These are phyloP conservation scores for Sabatieria punctata DNA, from an alignment of 2,888 invertebrate genomes.

Conservation along the genomic window DNA sequence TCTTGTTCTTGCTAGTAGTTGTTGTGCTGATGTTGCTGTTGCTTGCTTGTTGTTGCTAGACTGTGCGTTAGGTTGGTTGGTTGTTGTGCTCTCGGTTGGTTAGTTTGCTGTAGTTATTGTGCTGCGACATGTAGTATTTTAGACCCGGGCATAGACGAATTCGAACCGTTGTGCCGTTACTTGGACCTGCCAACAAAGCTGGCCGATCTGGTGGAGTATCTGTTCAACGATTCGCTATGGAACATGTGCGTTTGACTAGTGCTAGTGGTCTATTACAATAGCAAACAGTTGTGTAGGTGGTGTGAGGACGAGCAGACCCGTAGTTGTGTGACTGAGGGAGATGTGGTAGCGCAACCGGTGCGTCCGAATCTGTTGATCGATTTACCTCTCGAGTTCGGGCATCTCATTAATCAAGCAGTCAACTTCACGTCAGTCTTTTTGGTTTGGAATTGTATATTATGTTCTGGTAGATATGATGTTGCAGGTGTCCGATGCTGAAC, in stretches of 20 bases:
- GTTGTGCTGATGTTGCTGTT: too few species aligned
- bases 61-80: too few species aligned
- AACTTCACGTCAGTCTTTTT: conserved; percentile 43
- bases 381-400: conserved; percentile 81
- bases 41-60: too few species aligned
- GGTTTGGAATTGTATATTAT: not conserved
- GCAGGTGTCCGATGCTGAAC: conserved; percentile 14
- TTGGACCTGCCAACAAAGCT: conserved; percentile 52
- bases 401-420: conserved; percentile 82
- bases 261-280: conserved; percentile 29
- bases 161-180: conserved; percentile 67
- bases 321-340: not conserved
- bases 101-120: conserved; percentile 43
- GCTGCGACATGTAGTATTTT: too few species aligned
- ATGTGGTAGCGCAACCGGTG: conserved; percentile 31
- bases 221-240: not conserved
- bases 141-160: conserved; percentile 54
- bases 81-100: too few species aligned
- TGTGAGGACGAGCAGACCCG: conserved; percentile 10
- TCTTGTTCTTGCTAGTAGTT: too few species aligned
- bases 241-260: conserved; percentile 10
- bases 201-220: conserved; percentile 39
- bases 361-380: conserved; percentile 45
- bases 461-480: not conserved
- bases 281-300: conserved; percentile 16